Conservation (phyloP, 1,140 invertebrate genomes). For the Semibalanus balanoides region DNA sequence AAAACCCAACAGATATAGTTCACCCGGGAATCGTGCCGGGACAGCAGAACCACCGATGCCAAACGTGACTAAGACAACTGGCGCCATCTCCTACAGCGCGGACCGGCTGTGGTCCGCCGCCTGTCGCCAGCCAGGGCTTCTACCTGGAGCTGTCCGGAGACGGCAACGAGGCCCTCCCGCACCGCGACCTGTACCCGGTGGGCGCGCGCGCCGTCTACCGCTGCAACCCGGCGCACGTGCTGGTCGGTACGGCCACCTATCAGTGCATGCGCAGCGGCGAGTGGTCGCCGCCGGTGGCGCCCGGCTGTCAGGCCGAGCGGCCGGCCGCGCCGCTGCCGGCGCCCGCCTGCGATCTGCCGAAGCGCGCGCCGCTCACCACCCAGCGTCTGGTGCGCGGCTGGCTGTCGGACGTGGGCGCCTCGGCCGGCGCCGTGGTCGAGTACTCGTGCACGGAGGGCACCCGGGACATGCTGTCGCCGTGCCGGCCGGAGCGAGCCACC, state of each 20-base stretch:
- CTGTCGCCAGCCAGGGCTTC: slow-evolving; percentile 13
- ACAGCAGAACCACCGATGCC: neutral
- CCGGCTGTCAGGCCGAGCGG: slow-evolving; percentile 13
- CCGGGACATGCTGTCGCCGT: slow-evolving; percentile 18
- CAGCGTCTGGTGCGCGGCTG: slow-evolving; percentile 17
- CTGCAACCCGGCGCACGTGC: slow-evolving; percentile 21
- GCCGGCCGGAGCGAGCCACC: slow-evolving; percentile 13
- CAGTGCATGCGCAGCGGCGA: slow-evolving; percentile 15
- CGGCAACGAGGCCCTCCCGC: neutral
- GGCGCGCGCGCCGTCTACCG: slow-evolving; percentile 19
- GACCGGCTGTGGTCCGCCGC: slow-evolving; percentile 8
- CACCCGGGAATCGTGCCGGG: too few relatives aligned
- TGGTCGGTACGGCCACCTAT: slow-evolving; percentile 20
- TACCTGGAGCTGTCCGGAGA: slow-evolving; percentile 14
- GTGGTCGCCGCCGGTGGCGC: slow-evolving; percentile 18
- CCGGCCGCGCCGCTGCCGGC: slow-evolving; percentile 12
- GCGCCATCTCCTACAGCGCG: slow-evolving; percentile 7
- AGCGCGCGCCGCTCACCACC: slow-evolving; percentile 15
- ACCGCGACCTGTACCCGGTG: slow-evolving; percentile 12
- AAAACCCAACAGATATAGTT: too few relatives aligned
- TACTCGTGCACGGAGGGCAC: slow-evolving; percentile 33
- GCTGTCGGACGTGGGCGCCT: slow-evolving; percentile 17
- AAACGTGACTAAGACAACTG: neutral
- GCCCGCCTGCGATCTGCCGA: slow-evolving; percentile 15
- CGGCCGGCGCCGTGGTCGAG: slow-evolving; percentile 27